Conservation (phyloP, 2,113 vertebrate genomes). For the Oxyura jamaicensis region DNA sequence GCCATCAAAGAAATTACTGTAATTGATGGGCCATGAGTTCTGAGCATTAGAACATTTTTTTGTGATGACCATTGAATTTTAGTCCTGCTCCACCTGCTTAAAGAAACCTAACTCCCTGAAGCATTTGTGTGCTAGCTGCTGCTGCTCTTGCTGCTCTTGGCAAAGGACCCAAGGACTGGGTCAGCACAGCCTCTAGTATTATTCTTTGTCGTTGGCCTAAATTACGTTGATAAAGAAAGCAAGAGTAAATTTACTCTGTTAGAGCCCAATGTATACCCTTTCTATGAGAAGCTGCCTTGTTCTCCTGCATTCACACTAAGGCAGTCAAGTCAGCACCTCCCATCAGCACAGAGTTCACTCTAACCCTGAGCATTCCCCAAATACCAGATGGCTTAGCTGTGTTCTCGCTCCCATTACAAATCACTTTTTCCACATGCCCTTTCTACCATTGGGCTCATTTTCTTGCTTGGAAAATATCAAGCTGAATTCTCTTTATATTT, state of each 20-base stretch:
- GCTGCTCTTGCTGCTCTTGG: background rate
- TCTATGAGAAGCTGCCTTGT: background rate
- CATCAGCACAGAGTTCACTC: background rate
- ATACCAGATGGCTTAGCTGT: slow-evolving; percentile 32
- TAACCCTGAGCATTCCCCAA: background rate
- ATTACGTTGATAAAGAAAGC: background rate
- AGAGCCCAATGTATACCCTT: background rate
- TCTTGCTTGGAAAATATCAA: slow-evolving; percentile 4
- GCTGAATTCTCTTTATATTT: background rate
- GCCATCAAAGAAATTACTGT: background rate
- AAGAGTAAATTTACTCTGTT: background rate
- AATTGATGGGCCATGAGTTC: background rate
- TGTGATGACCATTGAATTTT: background rate
- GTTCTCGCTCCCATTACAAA: background rate
- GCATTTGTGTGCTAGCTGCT: background rate
- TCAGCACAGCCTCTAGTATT: background rate
- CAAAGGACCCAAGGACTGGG: background rate
- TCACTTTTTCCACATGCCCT: slow-evolving; percentile 27
- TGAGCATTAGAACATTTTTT: background rate
- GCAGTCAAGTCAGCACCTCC: slow-evolving; percentile 4
- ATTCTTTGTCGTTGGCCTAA: background rate
- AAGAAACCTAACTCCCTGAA: background rate
- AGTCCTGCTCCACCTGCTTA: background rate
- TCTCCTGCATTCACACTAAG: background rate
- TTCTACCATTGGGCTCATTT: background rate